Evolutionary conservation across 2,888 invertebrate genomes (phyloP).

Genomic region (Pyrocoelia pectoralis): DNA sequence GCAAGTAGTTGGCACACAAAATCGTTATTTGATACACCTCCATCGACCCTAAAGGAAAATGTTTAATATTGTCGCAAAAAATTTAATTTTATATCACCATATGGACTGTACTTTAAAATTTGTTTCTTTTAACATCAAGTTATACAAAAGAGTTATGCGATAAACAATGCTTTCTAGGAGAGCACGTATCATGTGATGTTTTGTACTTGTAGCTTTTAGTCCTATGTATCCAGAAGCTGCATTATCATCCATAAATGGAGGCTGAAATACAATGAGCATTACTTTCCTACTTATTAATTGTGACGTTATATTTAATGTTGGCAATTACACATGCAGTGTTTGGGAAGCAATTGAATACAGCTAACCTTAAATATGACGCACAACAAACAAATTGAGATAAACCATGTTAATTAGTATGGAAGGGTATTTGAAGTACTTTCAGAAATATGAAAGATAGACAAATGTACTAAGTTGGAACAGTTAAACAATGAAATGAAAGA

Average conservation of each 20-base stretch:
- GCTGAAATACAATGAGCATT: conserved; percentile 67
- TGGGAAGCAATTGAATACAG: no score
- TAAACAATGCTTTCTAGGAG: conserved; percentile 88
- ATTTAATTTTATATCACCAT: conserved; percentile 37
- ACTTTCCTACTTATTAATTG: no score
- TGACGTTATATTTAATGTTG: no score
- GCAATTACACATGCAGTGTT: no score
- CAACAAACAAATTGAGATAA: no score
- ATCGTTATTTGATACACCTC: conserved; percentile 95
- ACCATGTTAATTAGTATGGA: no score
- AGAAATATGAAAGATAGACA: no score
- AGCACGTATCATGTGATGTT: conserved; percentile 82
- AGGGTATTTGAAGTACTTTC: no score
- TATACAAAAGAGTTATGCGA: conserved; percentile 79
- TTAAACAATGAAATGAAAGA: no score
- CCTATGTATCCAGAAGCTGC: conserved; percentile 89
- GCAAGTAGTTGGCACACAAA: conserved; percentile 90
- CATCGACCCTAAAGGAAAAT: conserved; percentile 77
- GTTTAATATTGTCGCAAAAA: not conserved
- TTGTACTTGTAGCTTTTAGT: conserved; percentile 74
- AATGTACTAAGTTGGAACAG: no score
- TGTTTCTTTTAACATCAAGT: conserved; percentile 73
- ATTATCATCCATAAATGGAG: conserved; percentile 86
- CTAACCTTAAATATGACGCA: no score
- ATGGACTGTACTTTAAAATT: conserved; percentile 40